Base-by-base conservation (phyloP, 2,888 invertebrate genomes). In the Apotomis betuletana region DNA sequence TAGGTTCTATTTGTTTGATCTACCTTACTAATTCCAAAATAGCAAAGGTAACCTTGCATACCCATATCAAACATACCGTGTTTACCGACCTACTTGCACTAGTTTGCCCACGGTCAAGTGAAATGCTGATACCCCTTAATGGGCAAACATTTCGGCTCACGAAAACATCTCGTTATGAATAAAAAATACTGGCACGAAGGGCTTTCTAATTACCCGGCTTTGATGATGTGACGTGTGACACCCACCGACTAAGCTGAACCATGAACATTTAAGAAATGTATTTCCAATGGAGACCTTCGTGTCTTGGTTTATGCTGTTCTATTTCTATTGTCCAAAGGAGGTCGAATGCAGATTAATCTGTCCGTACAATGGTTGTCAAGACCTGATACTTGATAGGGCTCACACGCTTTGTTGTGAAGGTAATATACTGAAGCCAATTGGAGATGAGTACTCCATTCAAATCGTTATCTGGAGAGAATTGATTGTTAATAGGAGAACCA, bases 111-210 rank as follows among this genome's bases (percentile, higher is more conserved):
- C 67, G 67, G 67, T 74, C 70, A 67, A 64, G 64, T 63, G 69
- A 76, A 70, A 38, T 61, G 59, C 69, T 70, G 72, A 65, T 63
- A 62, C 69, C 74, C 72, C 68, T 70, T 60, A 79, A 78, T 77
- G 75, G 76, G 78, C 78, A 83, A 83, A 84, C 77, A 77, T 79
- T 76, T 78, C 74, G 74, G 78, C 80, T 81, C 85, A 87, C 86
- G 84, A 82, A 81, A 82, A 83, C 81, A 79, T 82, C 81, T 83
- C 85, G 84, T 87, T 83, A 85, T 78, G 78, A 78, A 80, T 78
- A 74, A 78, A 76, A 73, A 69, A 65, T 61, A 65, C 69, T 61
- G 75, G 74, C 76, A 77, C 75, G 75, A 77, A 87, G 86, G 86
- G 87, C 84, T 87, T 87, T 87, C 86, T 84, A 85, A 85, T 84